Base-by-base conservation (phyloP, 2,888 invertebrate species). In the Tetheella fluctuosa region DNA sequence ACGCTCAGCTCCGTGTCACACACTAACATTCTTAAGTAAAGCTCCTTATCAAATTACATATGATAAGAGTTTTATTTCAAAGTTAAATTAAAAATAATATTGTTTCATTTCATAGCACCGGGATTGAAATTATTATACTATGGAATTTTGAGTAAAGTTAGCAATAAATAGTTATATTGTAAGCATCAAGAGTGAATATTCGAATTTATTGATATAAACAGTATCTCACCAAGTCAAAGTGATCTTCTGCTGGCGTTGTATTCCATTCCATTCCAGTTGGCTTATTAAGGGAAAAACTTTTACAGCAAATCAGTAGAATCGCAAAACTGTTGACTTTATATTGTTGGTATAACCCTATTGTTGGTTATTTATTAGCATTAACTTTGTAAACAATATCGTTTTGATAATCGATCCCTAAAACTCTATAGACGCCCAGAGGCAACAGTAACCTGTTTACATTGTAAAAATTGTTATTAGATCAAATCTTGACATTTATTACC, bases 21-120 rank as follows among this genome's bases (percentile, higher is more conserved):
- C 74, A 78, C 76, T 78, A 81, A 81, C 79, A 76, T 80, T 81
- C 80, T 80, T 75, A 80, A 74, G 76, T 72, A 78, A 82, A 80
- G 76, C 73, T 77, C 78, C 75, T 80, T 81, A 82, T 79, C 77
- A 76, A 74, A 77, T 80, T 81, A 80, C 69, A 76, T 59, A 72
- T 76, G 74, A 79, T 76, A 78, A 73, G 71, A 72, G 66, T 67
- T 69, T 69, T 13, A 34, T 13, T 13, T 34, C 3, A 13, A 13
- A 57, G 52, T 60, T 64, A 61, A 59, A 53, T 1, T 17, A 13
- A 25, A 10, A 25, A 10, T 12, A 23, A 37, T 12, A n/a, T 15
- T 25, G 25, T 4, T 10, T 10, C 10, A 7, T 3, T 48, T 48
- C 20, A 17, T 42, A 39, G 1, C 39, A 6, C n/a, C n/a, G 37